Conservation (phyloP, 2,113 vertebrate species). For the Clarias macrocephalus region DNA sequence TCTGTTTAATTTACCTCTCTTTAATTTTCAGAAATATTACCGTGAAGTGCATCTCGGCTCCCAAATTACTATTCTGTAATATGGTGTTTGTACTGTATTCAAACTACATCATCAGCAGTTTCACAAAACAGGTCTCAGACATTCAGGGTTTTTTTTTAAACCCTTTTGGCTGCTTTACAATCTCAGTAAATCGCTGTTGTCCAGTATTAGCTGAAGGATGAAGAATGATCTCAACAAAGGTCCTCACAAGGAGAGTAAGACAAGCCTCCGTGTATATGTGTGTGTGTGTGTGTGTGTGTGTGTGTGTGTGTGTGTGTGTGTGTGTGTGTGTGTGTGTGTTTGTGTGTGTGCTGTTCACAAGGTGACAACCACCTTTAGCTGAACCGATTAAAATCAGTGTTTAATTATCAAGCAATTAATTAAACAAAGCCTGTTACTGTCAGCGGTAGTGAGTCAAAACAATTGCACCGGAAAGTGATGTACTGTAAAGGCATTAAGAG, state of each 20-base stretch:
- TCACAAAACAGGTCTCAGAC: too few species aligned
- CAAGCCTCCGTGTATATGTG: background rate
- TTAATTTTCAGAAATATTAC: too few species aligned
- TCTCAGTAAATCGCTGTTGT: too few species aligned
- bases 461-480: background rate
- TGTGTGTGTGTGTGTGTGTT: background rate
- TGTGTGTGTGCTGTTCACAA: too few species aligned
- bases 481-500: background rate
- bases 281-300: background rate
- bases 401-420: slow-evolving; percentile 6
- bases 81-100: too few species aligned
- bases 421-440: background rate
- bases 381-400: background rate
- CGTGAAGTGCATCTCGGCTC: too few species aligned
- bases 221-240: background rate
- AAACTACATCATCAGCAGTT: too few species aligned
- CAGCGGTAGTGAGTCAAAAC: background rate
- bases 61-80: too few species aligned
- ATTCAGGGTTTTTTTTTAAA: too few species aligned
- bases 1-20: too few species aligned
- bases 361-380: background rate
- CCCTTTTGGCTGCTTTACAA: too few species aligned
- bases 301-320: background rate
- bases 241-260: background rate
- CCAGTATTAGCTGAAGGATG: background rate